phyloP scores from a whole-genome alignment of 2,113 vertebrate genomes.

The Colius striatus region DNA sequence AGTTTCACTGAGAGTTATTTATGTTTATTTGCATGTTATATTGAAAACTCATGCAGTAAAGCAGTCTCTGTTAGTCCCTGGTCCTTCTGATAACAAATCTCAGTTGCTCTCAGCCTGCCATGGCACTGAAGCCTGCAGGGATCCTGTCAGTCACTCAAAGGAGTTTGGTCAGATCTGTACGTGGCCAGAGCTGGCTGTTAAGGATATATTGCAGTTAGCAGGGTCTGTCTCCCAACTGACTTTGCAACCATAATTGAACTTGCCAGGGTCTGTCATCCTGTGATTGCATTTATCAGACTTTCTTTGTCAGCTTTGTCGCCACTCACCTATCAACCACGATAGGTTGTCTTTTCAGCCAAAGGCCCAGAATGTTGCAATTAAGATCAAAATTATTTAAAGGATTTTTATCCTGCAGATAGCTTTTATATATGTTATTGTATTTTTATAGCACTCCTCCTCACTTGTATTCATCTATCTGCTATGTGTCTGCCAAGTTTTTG shows the following conservation, averaged over 20 bases:
- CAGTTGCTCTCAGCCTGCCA: neutral
- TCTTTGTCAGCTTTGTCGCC: slow-evolving; percentile 36
- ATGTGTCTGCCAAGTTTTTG: neutral
- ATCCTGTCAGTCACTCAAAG: neutral
- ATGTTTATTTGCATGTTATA: neutral
- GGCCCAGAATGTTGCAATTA: slow-evolving; percentile 29
- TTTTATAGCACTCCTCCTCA: neutral
- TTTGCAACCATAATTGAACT: slow-evolving; percentile 1
- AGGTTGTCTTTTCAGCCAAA: slow-evolving; percentile 4
- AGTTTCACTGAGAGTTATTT: neutral
- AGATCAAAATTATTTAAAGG: slow-evolving; percentile 35
- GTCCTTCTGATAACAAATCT: neutral
- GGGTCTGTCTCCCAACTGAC: slow-evolving; percentile 30
- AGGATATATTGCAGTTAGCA: slow-evolving; percentile 20
- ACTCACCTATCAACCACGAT: neutral
- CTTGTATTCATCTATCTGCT: neutral
- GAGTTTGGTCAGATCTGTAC: neutral
- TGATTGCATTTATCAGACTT: slow-evolving; percentile 41
- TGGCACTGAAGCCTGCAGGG: neutral
- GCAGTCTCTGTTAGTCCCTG: neutral
- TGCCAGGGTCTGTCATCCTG: slow-evolving; percentile 46
- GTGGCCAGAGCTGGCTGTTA: neutral
- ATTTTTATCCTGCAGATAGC: neutral
- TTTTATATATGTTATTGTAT: slow-evolving; percentile 23
- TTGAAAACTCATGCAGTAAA: neutral